Conservation (phyloP, 2,888 invertebrate species). For the Meiosimyza platycephala region DNA sequence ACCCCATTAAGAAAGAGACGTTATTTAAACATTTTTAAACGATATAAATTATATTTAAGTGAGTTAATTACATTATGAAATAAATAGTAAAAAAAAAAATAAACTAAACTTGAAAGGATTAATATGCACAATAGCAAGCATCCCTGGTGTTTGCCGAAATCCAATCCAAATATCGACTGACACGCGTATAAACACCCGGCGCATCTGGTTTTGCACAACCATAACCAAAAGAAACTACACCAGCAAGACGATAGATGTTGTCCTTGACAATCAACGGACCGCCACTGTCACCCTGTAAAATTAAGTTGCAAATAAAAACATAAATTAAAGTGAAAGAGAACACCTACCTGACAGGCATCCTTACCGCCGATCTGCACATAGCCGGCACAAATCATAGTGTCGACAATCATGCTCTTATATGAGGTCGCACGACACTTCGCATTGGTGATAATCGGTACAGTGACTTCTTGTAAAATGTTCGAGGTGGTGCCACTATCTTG, state of each 20-base stretch:
- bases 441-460: constrained; percentile 63
- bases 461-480: constrained; percentile 57
- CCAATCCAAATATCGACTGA: constrained; percentile 61
- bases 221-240: constrained; percentile 63
- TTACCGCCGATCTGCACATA: constrained; percentile 58
- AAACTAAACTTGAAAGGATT: neutral
- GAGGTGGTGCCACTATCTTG: constrained; percentile 58
- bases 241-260: constrained; percentile 57
- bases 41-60: too few relatives aligned
- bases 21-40: too few relatives aligned
- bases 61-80: too few relatives aligned
- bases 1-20: too few relatives aligned
- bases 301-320: neutral
- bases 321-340: neutral
- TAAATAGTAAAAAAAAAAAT: too few relatives aligned
- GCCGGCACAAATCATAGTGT: constrained; percentile 65
- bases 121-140: constrained; percentile 57
- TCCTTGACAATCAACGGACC: constrained; percentile 61
- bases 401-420: constrained; percentile 59
- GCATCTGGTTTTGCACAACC: constrained; percentile 62
- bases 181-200: constrained; percentile 63
- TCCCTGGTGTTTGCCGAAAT: constrained; percentile 59
- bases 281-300: constrained; percentile 63
- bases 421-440: constrained; percentile 59
- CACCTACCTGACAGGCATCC: constrained; percentile 64